These are phyloP conservation scores for Propithecus coquereli DNA, from an alignment of 2,113 vertebrate genomes.

Conservation along the genomic window DNA sequence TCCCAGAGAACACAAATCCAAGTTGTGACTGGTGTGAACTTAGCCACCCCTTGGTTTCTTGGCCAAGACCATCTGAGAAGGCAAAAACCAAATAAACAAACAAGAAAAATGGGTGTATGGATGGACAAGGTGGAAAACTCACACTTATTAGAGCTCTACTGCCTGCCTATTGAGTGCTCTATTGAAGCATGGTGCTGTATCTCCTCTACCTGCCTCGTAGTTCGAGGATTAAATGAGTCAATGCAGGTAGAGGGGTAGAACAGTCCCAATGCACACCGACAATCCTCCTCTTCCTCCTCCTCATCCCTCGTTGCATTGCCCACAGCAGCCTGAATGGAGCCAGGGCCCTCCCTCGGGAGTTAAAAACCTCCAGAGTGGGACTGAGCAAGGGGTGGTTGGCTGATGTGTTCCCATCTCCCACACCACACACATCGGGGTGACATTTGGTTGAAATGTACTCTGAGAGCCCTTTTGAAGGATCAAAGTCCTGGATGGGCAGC, in stretches of 20 bases:
- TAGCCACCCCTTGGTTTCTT: background rate
- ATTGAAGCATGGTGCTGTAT: accelerated
- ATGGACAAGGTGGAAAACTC: background rate
- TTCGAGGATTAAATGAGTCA: background rate
- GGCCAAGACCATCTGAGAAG: background rate
- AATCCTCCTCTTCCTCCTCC: too few relatives aligned
- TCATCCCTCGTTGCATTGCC: background rate
- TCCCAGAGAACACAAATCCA: background rate
- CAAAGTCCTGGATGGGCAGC: background rate
- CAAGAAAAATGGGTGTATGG: background rate
- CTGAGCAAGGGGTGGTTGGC: background rate
- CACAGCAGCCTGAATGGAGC: background rate
- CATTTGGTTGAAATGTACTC: background rate
- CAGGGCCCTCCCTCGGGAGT: background rate
- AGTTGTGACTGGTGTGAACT: background rate
- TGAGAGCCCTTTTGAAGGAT: background rate
- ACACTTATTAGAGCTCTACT: background rate
- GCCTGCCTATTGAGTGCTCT: background rate
- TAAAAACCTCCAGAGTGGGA: background rate
- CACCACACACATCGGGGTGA: background rate
- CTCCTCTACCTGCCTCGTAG: background rate
- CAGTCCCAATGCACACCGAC: accelerated
- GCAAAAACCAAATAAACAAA: background rate
- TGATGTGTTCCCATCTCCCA: accelerated
- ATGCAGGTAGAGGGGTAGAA: accelerated